Evolutionary conservation across 2,888 invertebrate genomes (phyloP).

Genomic region (Laspeyria flexula): DNA sequence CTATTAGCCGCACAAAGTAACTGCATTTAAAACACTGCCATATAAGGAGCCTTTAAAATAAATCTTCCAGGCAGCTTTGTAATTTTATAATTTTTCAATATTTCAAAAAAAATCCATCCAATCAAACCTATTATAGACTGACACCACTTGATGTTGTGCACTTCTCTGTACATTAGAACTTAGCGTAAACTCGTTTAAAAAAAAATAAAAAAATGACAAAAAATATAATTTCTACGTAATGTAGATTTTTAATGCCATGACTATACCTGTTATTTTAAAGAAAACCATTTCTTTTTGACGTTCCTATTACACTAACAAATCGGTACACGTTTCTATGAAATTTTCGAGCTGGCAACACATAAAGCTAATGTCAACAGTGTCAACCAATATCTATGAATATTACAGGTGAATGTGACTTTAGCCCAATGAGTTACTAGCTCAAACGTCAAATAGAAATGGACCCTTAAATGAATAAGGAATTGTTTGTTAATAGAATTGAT

Average conservation of each 20-base stretch:
- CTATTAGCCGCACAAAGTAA: conserved; percentile 30
- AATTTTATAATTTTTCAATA: conserved; percentile 50
- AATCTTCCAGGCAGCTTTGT: conserved; percentile 51
- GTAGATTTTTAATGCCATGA: conserved; percentile 52
- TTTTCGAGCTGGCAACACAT: conserved; percentile 26
- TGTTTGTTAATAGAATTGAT: conserved; percentile 68
- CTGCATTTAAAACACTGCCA: conserved; percentile 24
- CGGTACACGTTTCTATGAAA: conserved; percentile 4
- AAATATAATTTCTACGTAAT: conserved; percentile 53
- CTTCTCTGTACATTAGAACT: conserved; percentile 76
- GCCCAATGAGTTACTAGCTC: conserved; percentile 17
- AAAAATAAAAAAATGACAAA: conserved; percentile 58
- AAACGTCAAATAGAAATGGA: conserved; percentile 59
- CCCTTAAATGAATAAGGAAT: conserved; percentile 69
- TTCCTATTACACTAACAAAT: conserved; percentile 9
- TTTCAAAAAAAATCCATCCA: conserved; percentile 79
- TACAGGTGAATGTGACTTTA: background rate
- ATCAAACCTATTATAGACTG: conserved; percentile 81
- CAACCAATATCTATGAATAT: too few species aligned
- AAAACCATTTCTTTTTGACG: conserved; percentile 25
- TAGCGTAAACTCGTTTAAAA: conserved; percentile 68
- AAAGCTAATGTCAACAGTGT: conserved; percentile 3
- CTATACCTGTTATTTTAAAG: conserved; percentile 42
- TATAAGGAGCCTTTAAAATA: conserved; percentile 21
- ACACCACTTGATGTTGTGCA: conserved; percentile 84